Evolutionary conservation across 2,797 vertebrate genomes (phyloP).

Genomic region (Pangasius sanitwongsei): DNA sequence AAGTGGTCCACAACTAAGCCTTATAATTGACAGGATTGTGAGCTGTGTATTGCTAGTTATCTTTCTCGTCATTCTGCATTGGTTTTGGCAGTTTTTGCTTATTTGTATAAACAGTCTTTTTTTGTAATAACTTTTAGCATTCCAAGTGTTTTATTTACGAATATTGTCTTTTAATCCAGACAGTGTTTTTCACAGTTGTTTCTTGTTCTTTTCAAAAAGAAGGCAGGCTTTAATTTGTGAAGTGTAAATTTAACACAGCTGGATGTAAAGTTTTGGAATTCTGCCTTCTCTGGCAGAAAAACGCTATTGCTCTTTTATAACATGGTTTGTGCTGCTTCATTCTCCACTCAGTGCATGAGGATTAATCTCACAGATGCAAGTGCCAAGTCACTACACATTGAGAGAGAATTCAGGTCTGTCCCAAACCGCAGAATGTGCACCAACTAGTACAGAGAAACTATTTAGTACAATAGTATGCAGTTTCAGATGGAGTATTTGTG

Average conservation of each 20-base stretch:
- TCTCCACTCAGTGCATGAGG: background rate
- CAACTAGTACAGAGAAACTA: background rate
- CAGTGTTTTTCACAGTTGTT: background rate
- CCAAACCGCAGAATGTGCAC: background rate
- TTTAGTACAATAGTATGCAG: background rate
- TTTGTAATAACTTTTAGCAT: background rate
- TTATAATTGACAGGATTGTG: background rate
- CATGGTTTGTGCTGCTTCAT: background rate
- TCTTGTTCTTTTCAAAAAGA: background rate
- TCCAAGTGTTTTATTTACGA: background rate
- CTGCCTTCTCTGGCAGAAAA: background rate
- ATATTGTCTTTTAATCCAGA: background rate
- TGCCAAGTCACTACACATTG: background rate
- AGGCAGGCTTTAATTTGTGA: background rate
- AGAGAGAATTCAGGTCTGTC: background rate
- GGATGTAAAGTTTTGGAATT: background rate
- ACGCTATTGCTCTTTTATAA: background rate
- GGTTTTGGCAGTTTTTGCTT: background rate
- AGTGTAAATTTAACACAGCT: background rate
- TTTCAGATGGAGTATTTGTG: background rate
- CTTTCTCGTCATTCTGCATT: background rate
- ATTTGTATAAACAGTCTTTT: background rate
- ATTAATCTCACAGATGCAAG: background rate
- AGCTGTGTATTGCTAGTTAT: background rate
- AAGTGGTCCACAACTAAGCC: constrained; percentile 12